Evolutionary conservation across 2,113 vertebrate species (phyloP).

Genomic region (Camelus dromedarius): DNA sequence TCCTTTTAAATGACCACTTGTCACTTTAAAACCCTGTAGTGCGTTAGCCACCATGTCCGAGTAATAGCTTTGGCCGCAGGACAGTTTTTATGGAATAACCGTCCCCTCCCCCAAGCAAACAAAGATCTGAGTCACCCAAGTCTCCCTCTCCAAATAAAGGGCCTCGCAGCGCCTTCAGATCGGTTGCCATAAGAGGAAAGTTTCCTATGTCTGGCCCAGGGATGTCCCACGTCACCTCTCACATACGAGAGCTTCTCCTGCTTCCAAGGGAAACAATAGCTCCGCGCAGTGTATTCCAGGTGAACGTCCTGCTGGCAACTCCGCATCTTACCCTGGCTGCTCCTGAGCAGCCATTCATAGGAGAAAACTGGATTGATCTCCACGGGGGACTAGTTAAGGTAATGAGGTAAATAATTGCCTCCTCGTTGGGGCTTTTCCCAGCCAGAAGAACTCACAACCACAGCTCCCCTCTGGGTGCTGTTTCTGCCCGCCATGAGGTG

Average conservation of each 20-base stretch:
- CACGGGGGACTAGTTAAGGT: slow-evolving; percentile 64
- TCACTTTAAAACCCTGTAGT: background rate
- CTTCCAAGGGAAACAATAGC: slow-evolving; percentile 56
- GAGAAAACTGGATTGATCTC: slow-evolving; percentile 57
- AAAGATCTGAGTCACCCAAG: slow-evolving; percentile 67
- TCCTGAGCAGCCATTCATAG: slow-evolving; percentile 65
- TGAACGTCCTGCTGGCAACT: background rate
- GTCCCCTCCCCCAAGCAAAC: slow-evolving; percentile 50
- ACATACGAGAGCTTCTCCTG: background rate
- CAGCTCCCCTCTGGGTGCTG: slow-evolving; percentile 50
- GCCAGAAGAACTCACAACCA: slow-evolving; percentile 42
- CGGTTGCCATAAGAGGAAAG: slow-evolving; percentile 62
- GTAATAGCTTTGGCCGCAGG: background rate
- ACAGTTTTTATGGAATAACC: background rate
- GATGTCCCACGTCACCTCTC: slow-evolving; percentile 58
- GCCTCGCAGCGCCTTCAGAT: background rate
- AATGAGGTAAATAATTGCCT: slow-evolving; percentile 78
- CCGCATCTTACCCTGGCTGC: background rate
- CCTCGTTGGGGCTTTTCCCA: slow-evolving; percentile 68
- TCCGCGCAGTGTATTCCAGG: slow-evolving; percentile 6
- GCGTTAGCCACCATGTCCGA: background rate
- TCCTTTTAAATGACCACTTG: background rate
- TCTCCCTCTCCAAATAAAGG: slow-evolving; percentile 70
- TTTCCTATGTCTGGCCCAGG: slow-evolving; percentile 39
- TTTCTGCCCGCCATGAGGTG: slow-evolving; percentile 22